These are phyloP conservation scores for Amblyraja radiata DNA, from an alignment of 2,797 vertebrate species.

Conservation along the genomic window DNA sequence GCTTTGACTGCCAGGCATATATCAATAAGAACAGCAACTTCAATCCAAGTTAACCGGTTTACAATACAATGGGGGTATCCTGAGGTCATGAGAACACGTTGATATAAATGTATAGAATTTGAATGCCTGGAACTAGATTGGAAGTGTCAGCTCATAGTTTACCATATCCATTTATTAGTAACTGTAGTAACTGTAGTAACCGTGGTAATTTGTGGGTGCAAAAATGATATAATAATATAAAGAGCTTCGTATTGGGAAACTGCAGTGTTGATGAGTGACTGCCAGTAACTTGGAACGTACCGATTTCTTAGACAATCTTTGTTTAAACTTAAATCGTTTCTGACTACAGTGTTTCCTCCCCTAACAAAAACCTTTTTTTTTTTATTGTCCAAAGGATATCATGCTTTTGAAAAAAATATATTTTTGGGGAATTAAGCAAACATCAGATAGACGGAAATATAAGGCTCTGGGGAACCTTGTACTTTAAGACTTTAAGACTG, in stretches of 20 bases:
- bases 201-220: no score
- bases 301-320: neutral
- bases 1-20: neutral
- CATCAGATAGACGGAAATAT: no score
- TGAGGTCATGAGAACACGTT: neutral
- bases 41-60: neutral
- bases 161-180: no score
- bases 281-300: neutral
- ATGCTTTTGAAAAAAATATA: neutral
- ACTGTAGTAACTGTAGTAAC: no score
- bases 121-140: neutral
- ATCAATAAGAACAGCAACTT: neutral
- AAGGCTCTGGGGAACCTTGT: neutral
- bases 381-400: neutral
- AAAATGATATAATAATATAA: no score
- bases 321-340: neutral
- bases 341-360: neutral
- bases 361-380: neutral
- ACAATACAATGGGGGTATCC: neutral
- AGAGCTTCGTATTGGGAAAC: neutral
- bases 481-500: constrained; percentile 32
- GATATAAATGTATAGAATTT: neutral
- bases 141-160: neutral
- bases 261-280: no score
- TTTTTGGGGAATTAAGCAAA: neutral